phyloP scores from a whole-genome alignment of 2,113 vertebrate genomes.

The Cyphomyrus plagiostoma region DNA sequence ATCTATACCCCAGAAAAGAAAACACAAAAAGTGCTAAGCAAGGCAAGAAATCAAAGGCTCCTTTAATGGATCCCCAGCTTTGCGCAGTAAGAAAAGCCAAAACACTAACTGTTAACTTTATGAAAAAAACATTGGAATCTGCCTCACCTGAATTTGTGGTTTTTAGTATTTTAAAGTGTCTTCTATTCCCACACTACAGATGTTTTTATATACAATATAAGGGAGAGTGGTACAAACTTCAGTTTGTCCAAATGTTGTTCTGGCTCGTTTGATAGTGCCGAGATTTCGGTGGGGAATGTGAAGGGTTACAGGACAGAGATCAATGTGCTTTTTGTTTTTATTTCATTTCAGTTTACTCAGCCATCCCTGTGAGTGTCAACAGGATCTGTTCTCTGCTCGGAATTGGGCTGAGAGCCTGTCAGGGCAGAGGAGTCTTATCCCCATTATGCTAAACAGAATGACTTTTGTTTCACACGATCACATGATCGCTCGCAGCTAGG shows the following conservation, averaged over 20 bases:
- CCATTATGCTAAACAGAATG: not conserved
- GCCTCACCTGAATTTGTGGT: not conserved
- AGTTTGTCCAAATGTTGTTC: not conserved
- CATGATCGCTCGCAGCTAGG: not conserved
- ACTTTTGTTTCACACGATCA: not conserved
- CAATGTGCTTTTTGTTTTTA: not conserved
- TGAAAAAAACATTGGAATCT: not conserved
- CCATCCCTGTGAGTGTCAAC: not conserved
- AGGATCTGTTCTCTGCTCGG: not conserved
- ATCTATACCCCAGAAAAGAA: not conserved
- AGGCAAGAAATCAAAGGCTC: constrained; percentile 28
- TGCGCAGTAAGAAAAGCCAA: constrained; percentile 3
- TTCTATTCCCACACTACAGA: not conserved
- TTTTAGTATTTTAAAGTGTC: not conserved
- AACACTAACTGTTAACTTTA: not conserved
- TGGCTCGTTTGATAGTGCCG: not conserved
- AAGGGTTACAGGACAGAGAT: not conserved
- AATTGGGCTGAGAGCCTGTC: not conserved
- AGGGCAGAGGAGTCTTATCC: not conserved
- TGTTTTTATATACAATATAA: not conserved
- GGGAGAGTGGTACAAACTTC: not conserved
- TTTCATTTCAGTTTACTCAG: not conserved
- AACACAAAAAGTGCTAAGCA: not conserved
- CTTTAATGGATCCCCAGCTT: constrained; percentile 38
- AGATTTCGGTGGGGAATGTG: constrained; percentile 2